Conservation (phyloP, 2,797 vertebrate species). For the Apogon hyalosoma region DNA sequence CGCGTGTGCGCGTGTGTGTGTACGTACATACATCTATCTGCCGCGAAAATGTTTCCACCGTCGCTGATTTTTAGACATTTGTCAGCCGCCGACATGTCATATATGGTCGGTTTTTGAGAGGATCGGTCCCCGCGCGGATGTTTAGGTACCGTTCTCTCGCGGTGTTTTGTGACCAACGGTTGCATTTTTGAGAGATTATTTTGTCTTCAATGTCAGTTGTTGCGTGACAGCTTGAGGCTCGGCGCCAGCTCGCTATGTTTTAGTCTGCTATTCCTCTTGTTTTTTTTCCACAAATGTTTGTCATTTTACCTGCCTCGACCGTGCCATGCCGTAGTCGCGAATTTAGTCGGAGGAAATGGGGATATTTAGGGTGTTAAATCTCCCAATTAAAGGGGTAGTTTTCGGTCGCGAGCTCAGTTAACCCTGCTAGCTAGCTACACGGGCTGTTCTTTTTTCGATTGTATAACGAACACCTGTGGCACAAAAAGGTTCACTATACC, state of each 20-base stretch:
- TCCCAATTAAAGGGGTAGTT: conserved; percentile 62
- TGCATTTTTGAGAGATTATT: conserved; percentile 66
- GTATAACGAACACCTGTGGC: conserved; percentile 82
- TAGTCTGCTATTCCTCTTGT: conserved; percentile 12
- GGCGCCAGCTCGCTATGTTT: conserved; percentile 48
- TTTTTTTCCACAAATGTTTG: conserved; percentile 10
- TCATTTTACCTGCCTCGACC: background rate
- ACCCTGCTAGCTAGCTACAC: conserved; percentile 73
- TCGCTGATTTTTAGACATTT: conserved; percentile 55
- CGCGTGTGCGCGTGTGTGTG: conserved; percentile 1
- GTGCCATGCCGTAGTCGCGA: conserved; percentile 19
- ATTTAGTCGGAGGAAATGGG: conserved; percentile 11
- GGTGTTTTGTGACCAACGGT: conserved; percentile 36
- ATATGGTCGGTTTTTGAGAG: conserved; percentile 18
- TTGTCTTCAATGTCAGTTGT: conserved; percentile 75
- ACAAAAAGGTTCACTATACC: conserved; percentile 35
- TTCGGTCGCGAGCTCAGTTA: conserved; percentile 76
- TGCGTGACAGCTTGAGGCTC: conserved; percentile 80
- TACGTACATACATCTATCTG: conserved; percentile 76
- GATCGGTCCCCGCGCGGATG: conserved; percentile 23
- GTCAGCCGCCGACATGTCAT: background rate
- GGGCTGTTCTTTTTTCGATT: conserved; percentile 64
- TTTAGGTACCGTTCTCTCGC: conserved; percentile 16
- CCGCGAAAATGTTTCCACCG: conserved; percentile 79
- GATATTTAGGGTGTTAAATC: conserved; percentile 33